Base-by-base conservation (phyloP, 2,797 vertebrate species). In the Dermochelys coriacea region DNA sequence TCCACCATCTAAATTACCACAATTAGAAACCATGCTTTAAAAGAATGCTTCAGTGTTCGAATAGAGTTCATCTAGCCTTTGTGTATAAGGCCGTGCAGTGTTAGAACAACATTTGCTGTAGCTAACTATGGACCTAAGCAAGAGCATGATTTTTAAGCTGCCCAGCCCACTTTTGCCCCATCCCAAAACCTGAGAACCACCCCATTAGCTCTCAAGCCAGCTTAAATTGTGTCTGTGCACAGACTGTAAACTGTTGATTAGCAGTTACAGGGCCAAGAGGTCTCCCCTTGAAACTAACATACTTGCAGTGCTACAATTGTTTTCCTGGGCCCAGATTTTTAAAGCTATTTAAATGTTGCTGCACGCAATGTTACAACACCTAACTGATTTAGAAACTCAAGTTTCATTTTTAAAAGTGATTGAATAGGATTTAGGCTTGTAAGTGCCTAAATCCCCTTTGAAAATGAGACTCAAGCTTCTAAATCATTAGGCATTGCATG, bases 211-310 rank as follows among this genome's bases (percentile, higher is more conserved):
- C 74, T 5, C 5, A 2, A 52, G 25, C 61, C 31, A 34, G 4
- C 68, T 82, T 81, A 23, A 77, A 6, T 0, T 29, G 54, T 37
- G n/a, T 55, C 47, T 55, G 5, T 80, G 83, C 84, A 80, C 1
- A 0, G 80, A 10, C 57, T 52, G 57, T 12, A 12, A 37, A 71
- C 18, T 41, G 9, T 0, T n/a, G 45, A 27, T 2, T 18, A 87
- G 78, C 47, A 82, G 54, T 59, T 29, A 64, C 64, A 19, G 45
- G n/a, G 49, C 51, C 77, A 47, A 41, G 88, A 51, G 25, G 18
- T 57, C 74, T 68, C 79, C 27, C 2, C 0, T 0, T 0, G 52
- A 61, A 11, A 18, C 12, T 52, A 5, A 41, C 21, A 37, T 37
- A 15, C 34, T 50, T 0, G 1, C 27, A 5, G 0, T 10, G 47